Conservation (phyloP, 2,888 invertebrate species). For the Merodon equestris region DNA sequence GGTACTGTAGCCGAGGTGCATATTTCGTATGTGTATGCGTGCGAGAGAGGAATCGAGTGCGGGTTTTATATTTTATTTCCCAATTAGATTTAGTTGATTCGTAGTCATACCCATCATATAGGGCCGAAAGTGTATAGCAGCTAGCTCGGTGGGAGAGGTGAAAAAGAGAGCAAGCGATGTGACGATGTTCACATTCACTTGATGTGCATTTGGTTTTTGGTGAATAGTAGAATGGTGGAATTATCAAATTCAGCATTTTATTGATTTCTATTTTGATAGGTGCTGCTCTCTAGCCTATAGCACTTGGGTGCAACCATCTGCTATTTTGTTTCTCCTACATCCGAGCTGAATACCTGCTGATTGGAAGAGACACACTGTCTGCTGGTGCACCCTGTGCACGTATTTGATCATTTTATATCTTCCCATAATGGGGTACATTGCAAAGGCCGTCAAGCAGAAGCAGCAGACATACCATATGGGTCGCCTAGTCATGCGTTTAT, state of each 20-base stretch:
- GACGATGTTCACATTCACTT: slow-evolving; percentile 4
- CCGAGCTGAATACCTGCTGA: slow-evolving; percentile 20
- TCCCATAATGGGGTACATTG: too few relatives aligned
- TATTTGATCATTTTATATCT: neutral
- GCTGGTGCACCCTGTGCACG: neutral
- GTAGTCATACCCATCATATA: slow-evolving; percentile 15
- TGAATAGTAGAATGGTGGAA: slow-evolving; percentile 5
- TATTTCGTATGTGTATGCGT: neutral
- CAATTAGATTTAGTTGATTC: slow-evolving; percentile 20
- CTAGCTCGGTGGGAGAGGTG: too few relatives aligned
- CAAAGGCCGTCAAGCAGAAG: too few relatives aligned
- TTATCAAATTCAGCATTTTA: slow-evolving; percentile 49
- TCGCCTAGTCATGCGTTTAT: too few relatives aligned
- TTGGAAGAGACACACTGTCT: slow-evolving; percentile 6
- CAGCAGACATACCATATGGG: too few relatives aligned
- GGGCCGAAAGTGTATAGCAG: slow-evolving; percentile 15
- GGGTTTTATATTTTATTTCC: slow-evolving; percentile 2
- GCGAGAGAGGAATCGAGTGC: slow-evolving; percentile 5
- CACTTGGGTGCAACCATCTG: slow-evolving; percentile 54
- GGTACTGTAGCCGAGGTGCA: neutral
- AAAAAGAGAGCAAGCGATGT: slow-evolving; percentile 24
- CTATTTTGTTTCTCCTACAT: too few relatives aligned
- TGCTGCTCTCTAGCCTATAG: neutral
- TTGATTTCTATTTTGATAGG: slow-evolving; percentile 54
- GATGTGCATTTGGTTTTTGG: slow-evolving; percentile 35